These are phyloP conservation scores for Oscheius onirici DNA, from an alignment of 2,888 invertebrate genomes.

Conservation along the genomic window DNA sequence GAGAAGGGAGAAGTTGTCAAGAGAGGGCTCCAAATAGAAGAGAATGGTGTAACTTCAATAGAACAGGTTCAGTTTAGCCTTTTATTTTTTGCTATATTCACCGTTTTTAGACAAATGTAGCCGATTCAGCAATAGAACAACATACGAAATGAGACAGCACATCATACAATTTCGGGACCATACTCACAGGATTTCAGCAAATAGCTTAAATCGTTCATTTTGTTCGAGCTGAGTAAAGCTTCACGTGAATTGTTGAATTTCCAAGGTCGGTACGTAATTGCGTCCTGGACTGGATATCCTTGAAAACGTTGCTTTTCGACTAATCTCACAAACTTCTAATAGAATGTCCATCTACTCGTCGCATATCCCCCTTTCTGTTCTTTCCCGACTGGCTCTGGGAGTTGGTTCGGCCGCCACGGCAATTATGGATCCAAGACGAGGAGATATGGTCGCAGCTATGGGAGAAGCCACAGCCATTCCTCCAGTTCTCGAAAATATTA, in stretches of 20 bases:
- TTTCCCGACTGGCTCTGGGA: slow-evolving; percentile 46
- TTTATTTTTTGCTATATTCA: background rate
- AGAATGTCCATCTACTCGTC: slow-evolving; percentile 44
- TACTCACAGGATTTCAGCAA: no score
- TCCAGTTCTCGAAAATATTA: slow-evolving; percentile 61
- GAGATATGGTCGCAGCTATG: slow-evolving; percentile 89
- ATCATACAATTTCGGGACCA: no score
- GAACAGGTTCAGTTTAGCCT: background rate
- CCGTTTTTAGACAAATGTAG: background rate
- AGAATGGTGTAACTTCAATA: slow-evolving; percentile 11
- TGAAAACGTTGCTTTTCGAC: no score
- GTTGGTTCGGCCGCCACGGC: slow-evolving; percentile 52
- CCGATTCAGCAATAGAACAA: no score
- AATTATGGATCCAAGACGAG: slow-evolving; percentile 49
- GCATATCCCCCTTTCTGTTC: slow-evolving; percentile 53
- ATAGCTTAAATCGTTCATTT: no score
- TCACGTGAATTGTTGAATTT: no score
- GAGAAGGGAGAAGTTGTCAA: slow-evolving; percentile 85
- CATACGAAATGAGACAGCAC: no score
- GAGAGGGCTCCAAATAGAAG: slow-evolving; percentile 54
- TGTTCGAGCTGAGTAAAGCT: no score
- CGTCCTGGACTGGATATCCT: background rate
- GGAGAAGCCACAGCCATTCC: slow-evolving; percentile 90
- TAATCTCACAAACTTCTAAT: no score
- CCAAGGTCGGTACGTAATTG: no score